phyloP scores from a whole-genome alignment of 1,140 invertebrate species.

The Coelopa frigida region DNA sequence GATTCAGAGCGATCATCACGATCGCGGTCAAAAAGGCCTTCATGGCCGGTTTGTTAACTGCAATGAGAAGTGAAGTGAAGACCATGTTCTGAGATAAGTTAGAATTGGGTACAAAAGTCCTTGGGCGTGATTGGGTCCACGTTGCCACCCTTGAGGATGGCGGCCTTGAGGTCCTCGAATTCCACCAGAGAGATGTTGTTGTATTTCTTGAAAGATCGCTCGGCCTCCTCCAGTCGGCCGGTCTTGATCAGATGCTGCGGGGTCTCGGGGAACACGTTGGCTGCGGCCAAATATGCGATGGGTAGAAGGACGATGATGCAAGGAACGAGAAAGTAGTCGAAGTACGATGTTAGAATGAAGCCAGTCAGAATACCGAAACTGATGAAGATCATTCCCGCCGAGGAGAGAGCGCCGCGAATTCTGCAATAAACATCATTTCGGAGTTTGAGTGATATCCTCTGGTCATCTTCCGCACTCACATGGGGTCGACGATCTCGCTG shows the following conservation, averaged over 20 bases:
- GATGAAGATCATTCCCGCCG: conserved; percentile 73
- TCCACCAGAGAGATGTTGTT: conserved; percentile 22
- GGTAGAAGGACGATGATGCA: conserved; percentile 60
- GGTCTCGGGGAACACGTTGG: conserved; percentile 74
- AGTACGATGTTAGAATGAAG: conserved; percentile 61
- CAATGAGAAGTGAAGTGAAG: not conserved
- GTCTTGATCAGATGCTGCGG: conserved; percentile 60
- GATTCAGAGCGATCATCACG: conserved; percentile 32
- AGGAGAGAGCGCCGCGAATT: conserved; percentile 69
- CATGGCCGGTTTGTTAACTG: conserved; percentile 23
- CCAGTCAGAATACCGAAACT: conserved; percentile 73
- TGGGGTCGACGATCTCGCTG: conserved; percentile 43
- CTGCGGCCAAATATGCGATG: conserved; percentile 55
- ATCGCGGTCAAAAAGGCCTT: conserved; percentile 21
- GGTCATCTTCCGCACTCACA: conserved; percentile 21
- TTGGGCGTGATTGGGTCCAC: conserved; percentile 9
- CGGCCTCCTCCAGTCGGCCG: conserved; percentile 55
- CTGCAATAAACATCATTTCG: conserved; percentile 45
- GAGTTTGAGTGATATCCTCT: too few relatives aligned
- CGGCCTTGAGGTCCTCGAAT: conserved; percentile 26
- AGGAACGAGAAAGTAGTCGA: conserved; percentile 59
- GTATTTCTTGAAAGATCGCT: conserved; percentile 50
- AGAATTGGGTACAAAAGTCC: conserved; percentile 14
- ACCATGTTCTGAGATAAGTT: too few relatives aligned
- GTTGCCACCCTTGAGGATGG: conserved; percentile 27